Percentiles rank a stretch among this genome's conserved stretches.
Conservation (phyloP, 1,140 invertebrate species). For the Bombus superbus region DNA sequence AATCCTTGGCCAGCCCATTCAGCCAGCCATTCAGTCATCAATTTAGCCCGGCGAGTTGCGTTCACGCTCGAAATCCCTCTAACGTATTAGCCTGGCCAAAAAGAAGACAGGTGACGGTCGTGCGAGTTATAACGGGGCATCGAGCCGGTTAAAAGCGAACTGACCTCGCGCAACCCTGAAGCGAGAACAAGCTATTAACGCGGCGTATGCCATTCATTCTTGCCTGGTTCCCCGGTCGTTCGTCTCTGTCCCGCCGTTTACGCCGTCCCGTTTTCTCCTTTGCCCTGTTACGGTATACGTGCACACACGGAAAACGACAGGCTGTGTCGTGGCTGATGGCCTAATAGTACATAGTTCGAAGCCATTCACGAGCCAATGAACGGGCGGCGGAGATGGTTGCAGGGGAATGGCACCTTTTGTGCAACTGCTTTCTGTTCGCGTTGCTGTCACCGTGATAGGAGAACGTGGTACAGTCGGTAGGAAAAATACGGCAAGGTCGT, state of each 20-base stretch:
- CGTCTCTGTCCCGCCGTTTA: slow-evolving; percentile 30
- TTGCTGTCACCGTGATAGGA: not conserved
- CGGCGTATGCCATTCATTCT: slow-evolving; percentile 72
- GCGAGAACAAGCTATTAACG: slow-evolving; percentile 72
- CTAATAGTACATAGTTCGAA: slow-evolving; percentile 70
- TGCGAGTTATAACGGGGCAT: slow-evolving; percentile 49
- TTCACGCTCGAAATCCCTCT: slow-evolving; percentile 46
- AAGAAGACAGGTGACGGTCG: slow-evolving; percentile 54
- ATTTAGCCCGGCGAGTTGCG: slow-evolving; percentile 25
- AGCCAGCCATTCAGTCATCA: slow-evolving; percentile 36
- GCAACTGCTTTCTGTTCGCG: slow-evolving; percentile 11
- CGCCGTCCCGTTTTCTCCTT: slow-evolving; percentile 48
- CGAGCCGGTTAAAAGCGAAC: slow-evolving; percentile 56
- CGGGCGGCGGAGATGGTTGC: slow-evolving; percentile 16
- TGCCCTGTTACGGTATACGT: slow-evolving; percentile 42
- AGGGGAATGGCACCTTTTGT: slow-evolving; percentile 43
- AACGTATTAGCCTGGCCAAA: slow-evolving; percentile 34
- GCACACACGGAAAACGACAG: not conserved
- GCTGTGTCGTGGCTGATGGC: slow-evolving; percentile 62
- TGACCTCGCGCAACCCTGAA: slow-evolving; percentile 53
- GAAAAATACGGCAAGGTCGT: not conserved
- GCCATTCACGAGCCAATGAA: slow-evolving; percentile 72
- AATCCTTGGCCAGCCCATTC: slow-evolving; percentile 14
- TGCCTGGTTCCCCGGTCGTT: slow-evolving; percentile 51
- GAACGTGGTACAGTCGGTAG: not conserved